Conservation (phyloP, 2,113 vertebrate species). For the Thymallus thymallus region DNA sequence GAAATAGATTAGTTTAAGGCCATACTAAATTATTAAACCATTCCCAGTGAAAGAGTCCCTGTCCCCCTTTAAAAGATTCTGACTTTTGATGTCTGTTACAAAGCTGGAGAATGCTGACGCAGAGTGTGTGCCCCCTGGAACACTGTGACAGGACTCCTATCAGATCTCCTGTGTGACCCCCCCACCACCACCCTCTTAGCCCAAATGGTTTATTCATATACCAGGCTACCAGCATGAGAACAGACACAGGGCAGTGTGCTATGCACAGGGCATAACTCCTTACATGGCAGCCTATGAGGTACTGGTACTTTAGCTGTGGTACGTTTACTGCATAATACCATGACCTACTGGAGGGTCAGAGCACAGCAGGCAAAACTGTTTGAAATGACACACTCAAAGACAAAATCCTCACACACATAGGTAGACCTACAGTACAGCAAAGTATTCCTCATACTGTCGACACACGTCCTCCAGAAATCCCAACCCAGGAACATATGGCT, state of each 20-base stretch:
- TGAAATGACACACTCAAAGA: not conserved
- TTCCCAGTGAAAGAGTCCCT: constrained; percentile 68
- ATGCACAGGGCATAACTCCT: constrained; percentile 9
- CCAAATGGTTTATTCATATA: constrained; percentile 48
- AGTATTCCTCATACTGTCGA: constrained; percentile 34
- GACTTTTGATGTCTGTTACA: constrained; percentile 60
- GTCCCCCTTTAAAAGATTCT: constrained; percentile 67
- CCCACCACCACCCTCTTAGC: constrained; percentile 18
- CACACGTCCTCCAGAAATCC: constrained; percentile 31
- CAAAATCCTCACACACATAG: constrained; percentile 16
- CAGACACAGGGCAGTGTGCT: constrained; percentile 10
- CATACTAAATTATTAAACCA: constrained; percentile 74
- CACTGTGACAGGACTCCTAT: constrained; percentile 36
- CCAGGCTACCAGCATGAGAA: constrained; percentile 31
- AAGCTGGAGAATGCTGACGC: constrained; percentile 12
- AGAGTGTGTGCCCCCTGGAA: constrained; percentile 38
- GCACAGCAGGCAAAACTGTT: not conserved
- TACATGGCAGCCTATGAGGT: constrained; percentile 17
- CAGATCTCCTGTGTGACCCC: constrained; percentile 45
- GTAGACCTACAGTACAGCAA: constrained; percentile 42
- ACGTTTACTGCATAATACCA: constrained; percentile 17
- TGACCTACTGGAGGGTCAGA: not conserved
- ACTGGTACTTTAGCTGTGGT: constrained; percentile 25
- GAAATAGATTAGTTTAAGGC: constrained; percentile 77
- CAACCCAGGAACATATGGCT: constrained; percentile 56